phyloP scores from a whole-genome alignment of 2,888 invertebrate genomes.

The Digitonthophagus gazella region DNA sequence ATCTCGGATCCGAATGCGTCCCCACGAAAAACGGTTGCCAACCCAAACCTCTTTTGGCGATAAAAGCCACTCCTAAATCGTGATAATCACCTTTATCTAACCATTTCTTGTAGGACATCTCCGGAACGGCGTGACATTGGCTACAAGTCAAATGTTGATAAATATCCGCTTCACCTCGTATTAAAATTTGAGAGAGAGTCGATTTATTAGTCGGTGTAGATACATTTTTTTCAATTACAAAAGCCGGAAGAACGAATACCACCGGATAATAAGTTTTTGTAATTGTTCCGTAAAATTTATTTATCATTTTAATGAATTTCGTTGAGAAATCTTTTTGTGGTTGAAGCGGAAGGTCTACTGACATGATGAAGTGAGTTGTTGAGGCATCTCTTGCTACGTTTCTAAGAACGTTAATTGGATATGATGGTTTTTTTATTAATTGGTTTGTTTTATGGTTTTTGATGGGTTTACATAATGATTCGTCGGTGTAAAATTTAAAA shows the following conservation, averaged over 20 bases:
- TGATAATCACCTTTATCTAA: neutral
- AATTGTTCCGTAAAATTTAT: neutral
- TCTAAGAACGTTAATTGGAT: neutral
- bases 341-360: neutral
- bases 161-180: neutral
- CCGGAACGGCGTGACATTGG: neutral
- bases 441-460: neutral
- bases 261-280: neutral
- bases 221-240: neutral
- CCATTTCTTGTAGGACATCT: conserved; percentile 2
- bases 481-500: too few relatives aligned
- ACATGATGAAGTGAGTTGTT: neutral
- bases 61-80: neutral
- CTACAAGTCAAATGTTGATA: neutral
- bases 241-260: neutral
- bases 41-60: neutral
- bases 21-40: conserved; percentile 2
- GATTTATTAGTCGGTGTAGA: neutral
- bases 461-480: too few relatives aligned
- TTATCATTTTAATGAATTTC: neutral
- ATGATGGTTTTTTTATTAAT: neutral
- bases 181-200: neutral
- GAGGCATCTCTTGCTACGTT: neutral
- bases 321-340: neutral
- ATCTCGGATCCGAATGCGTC: neutral